Evolutionary conservation across 1,140 invertebrate species (phyloP).

Genomic region (Heliconius melpomene): DNA sequence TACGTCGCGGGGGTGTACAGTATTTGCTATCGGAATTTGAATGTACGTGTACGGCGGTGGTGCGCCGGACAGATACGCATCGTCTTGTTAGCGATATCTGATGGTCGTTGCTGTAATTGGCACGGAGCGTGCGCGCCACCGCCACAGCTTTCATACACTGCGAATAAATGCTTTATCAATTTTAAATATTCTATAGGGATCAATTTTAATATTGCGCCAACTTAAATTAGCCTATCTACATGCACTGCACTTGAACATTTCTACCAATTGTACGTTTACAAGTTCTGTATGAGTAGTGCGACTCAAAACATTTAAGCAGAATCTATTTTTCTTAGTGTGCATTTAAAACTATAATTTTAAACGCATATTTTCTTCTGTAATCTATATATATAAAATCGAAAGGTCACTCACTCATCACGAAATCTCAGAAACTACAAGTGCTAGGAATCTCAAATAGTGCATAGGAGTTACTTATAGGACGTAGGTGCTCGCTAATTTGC

Average conservation of each 20-base stretch:
- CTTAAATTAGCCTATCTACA: slow-evolving; percentile 40
- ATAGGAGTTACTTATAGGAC: too few relatives aligned
- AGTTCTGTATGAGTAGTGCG: background rate
- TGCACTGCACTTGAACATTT: slow-evolving; percentile 6
- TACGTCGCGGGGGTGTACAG: slow-evolving; percentile 59
- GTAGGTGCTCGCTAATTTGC: too few relatives aligned
- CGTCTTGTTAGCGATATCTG: slow-evolving; percentile 78
- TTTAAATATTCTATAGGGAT: slow-evolving; percentile 49
- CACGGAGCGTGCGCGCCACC: slow-evolving; percentile 53
- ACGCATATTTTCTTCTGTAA: too few relatives aligned
- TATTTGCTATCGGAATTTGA: slow-evolving; percentile 66
- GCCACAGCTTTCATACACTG: slow-evolving; percentile 41
- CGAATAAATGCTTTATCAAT: slow-evolving; percentile 61
- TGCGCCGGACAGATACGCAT: slow-evolving; percentile 68
- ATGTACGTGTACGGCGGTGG: slow-evolving; percentile 48
- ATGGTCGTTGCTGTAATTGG: slow-evolving; percentile 76
- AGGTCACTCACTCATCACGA: too few relatives aligned
- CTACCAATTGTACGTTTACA: slow-evolving; percentile 18
- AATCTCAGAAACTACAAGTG: too few relatives aligned
- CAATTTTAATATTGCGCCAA: slow-evolving; percentile 45
- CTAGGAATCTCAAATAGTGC: too few relatives aligned
- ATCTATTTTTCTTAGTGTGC: too few relatives aligned
- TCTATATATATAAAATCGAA: too few relatives aligned
- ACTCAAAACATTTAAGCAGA: too few relatives aligned
- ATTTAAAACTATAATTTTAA: too few relatives aligned